A percentile compares a stretch with the other conserved stretches of the same genome.
These are phyloP conservation scores for Carcinoscorpius rotundicauda DNA, from an alignment of 1,140 invertebrate genomes.

Conservation along the genomic window DNA sequence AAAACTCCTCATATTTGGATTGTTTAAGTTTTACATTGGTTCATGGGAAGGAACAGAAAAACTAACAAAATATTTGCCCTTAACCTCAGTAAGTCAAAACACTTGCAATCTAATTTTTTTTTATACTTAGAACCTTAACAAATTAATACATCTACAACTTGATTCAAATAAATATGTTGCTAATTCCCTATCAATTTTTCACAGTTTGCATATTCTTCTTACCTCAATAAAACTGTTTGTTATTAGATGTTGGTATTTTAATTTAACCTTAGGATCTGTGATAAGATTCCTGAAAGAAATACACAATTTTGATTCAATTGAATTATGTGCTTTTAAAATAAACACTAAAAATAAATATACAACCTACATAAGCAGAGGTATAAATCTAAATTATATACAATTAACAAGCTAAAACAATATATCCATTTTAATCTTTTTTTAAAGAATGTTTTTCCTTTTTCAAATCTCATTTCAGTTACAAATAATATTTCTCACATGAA, in stretches of 20 bases:
- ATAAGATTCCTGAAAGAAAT: constrained; percentile 59
- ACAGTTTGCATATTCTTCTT: constrained; percentile 1
- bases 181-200: too few relatives aligned
- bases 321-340: neutral
- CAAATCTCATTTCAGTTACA: neutral
- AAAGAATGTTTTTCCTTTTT: neutral
- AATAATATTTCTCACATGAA: too few relatives aligned
- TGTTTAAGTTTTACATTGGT: too few relatives aligned
- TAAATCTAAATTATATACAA: neutral
- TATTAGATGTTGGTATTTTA: constrained; percentile 95
- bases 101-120: too few relatives aligned
- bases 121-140: too few relatives aligned
- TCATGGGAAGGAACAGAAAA: too few relatives aligned
- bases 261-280: constrained; percentile 48
- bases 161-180: too few relatives aligned
- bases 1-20: too few relatives aligned
- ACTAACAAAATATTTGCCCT: too few relatives aligned
- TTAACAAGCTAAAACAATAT: neutral
- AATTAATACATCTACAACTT: too few relatives aligned
- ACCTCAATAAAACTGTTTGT: constrained; percentile 94
- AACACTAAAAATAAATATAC: neutral
- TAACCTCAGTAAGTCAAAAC: too few relatives aligned
- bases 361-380: neutral
- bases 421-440: neutral
- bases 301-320: neutral